Evolutionary conservation across 2,888 invertebrate genomes (phyloP), one percentile per base, ranked within the genome.

Genomic region (Nycteola revayana): DNA sequence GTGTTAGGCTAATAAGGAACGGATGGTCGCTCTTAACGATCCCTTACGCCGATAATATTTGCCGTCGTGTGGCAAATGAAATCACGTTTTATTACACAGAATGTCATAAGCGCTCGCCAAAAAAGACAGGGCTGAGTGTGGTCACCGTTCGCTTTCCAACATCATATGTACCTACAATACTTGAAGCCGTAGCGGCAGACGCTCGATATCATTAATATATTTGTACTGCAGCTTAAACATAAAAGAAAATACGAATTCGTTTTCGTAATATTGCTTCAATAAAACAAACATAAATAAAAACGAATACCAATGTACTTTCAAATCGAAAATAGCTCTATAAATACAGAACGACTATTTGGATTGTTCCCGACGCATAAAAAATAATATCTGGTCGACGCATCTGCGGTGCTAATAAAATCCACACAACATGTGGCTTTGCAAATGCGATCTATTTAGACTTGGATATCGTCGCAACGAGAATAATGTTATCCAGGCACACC

Each of bases 401-500:
- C 59, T 60, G 60, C 45, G 31, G 48, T 37, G 53, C 56, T 61
- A 68, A 76, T 75, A 75, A 76, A 80, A 75, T 65, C 55, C 59
- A 51, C 52, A 60, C 60, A 59, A 66, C 69, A 67, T 59, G 67
- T 62, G 55, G 67, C 71, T 70, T 79, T 77, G 80, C 76, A 78
- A 83, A 83, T 81, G 77, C 73, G 68, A 63, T 77, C 83, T 83
- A 78, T 78, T 85, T 81, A 78, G 75, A 78, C 73, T 83, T 81
- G 84, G 70, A 78, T 82, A 80, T 82, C 69, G 72, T 75, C 68
- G 70, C 71, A 66, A 64, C 60, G 73, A 81, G 83, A 82, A 84
- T 84, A 87, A 87, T 87, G 83, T 79, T 78, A 83, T 83, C 83
- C 83, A 57, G 85, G 78, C 86, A 68, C 84, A 78, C 85, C 87